Evolutionary conservation across 1,140 invertebrate genomes (phyloP).

Genomic region (Homalodisca vitripennis): DNA sequence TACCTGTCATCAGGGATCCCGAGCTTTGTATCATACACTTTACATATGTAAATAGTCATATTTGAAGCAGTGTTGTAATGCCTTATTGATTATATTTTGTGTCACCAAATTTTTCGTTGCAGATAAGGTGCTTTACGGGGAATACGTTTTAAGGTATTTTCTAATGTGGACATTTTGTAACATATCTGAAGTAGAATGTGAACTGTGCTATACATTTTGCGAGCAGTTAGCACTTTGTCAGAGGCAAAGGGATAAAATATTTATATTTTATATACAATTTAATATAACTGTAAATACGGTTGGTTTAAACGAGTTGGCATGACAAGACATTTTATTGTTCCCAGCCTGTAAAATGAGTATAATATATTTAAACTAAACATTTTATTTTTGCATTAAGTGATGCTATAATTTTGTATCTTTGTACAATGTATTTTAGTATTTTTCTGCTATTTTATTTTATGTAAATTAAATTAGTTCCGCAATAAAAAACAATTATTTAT

Average conservation of each 20-base stretch:
- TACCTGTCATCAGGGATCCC: neutral
- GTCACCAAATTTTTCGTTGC: neutral
- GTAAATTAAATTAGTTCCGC: too few species aligned
- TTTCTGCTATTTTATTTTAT: too few species aligned
- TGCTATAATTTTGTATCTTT: too few species aligned
- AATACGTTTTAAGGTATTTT: constrained; percentile 23
- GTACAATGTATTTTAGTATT: too few species aligned
- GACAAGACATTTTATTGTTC: constrained; percentile 6
- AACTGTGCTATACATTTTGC: neutral
- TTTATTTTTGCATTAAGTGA: too few species aligned
- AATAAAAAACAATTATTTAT: too few species aligned
- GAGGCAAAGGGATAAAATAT: constrained; percentile 8
- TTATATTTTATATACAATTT: constrained; percentile 23
- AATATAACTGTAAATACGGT: constrained; percentile 9
- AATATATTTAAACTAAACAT: too few species aligned
- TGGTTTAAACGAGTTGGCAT: neutral
- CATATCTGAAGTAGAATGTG: neutral
- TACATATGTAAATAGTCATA: constrained; percentile 11
- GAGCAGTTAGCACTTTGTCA: neutral
- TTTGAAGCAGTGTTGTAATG: constrained; percentile 15
- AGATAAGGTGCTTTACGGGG: constrained; percentile 2
- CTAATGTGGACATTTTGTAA: constrained; percentile 21
- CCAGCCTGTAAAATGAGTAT: too few species aligned
- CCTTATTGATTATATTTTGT: constrained; percentile 13
- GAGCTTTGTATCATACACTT: constrained; percentile 21